Evolutionary conservation across 2,888 invertebrate species (phyloP).

Genomic region (Quadroppia sp.): DNA sequence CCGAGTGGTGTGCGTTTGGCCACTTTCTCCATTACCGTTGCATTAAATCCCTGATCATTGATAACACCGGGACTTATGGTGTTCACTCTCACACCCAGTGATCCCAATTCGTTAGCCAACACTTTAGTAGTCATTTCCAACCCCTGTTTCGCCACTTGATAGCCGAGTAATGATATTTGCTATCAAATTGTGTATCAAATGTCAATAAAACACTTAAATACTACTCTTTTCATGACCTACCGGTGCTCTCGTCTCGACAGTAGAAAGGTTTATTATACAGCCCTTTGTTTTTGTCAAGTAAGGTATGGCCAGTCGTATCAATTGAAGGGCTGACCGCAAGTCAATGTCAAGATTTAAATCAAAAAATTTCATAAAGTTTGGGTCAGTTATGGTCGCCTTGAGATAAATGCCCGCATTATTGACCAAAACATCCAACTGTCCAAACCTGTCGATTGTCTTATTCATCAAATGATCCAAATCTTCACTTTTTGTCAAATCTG

Average conservation of each 20-base stretch:
- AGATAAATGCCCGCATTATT: slow-evolving; percentile 38
- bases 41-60: background rate
- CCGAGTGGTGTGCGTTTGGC: slow-evolving; percentile 10
- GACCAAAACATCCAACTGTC: slow-evolving; percentile 40
- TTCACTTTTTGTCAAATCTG: slow-evolving; percentile 25
- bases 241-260: background rate
- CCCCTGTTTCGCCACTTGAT: background rate
- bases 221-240: slow-evolving; percentile 1
- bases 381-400: background rate
- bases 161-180: background rate
- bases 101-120: slow-evolving; percentile 29
- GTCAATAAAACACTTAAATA: no score
- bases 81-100: slow-evolving; percentile 35
- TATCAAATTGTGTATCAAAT: no score
- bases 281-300: slow-evolving; percentile 33
- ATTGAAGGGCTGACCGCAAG: slow-evolving; percentile 19
- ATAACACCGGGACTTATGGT: slow-evolving; percentile 37
- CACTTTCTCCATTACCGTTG: background rate
- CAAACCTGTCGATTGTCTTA: slow-evolving; percentile 1
- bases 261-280: slow-evolving; percentile 39
- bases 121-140: background rate
- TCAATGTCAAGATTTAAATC: slow-evolving; percentile 10
- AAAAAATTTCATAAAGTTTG: slow-evolving; percentile 18
- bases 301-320: slow-evolving; percentile 29
- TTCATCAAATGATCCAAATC: slow-evolving; percentile 37